A percentile compares a stretch with the other conserved stretches of the same genome.
Evolutionary conservation across 2,797 vertebrate species (phyloP).

Genomic region (Cyclura pinguis): DNA sequence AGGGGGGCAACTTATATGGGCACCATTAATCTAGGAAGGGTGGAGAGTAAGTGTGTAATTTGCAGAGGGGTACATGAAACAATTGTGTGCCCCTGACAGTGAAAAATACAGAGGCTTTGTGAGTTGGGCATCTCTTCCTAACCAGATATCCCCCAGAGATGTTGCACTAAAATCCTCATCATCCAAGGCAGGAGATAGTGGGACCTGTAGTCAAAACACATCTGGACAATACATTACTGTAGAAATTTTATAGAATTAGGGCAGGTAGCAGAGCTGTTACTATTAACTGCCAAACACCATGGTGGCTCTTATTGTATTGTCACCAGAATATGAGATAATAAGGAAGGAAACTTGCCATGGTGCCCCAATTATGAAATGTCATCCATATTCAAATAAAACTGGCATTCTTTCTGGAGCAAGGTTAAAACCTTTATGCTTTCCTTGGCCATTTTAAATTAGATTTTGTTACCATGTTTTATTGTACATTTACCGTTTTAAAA

Average conservation of each 20-base stretch:
- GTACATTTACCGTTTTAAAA: neutral
- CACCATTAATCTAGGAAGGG: neutral
- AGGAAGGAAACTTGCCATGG: neutral
- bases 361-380: neutral
- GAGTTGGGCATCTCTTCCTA: neutral
- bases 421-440: neutral
- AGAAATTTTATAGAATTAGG: neutral
- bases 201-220: neutral
- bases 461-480: neutral
- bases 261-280: neutral
- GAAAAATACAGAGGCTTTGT: neutral
- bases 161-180: neutral
- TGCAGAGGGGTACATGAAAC: neutral
- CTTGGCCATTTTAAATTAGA: slow-evolving; percentile 1
- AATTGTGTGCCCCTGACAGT: neutral
- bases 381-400: neutral
- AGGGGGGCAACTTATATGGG: neutral
- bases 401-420: neutral
- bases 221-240: neutral
- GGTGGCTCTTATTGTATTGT: neutral
- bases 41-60: neutral
- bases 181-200: neutral
- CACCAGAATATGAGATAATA: neutral
- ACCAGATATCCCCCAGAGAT: too few species aligned
- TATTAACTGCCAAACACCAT: neutral